A percentile compares a stretch with the other conserved stretches of the same genome.
phyloP scores from a whole-genome alignment of 2,888 invertebrate species.

The Peribatodes rhomboidaria region DNA sequence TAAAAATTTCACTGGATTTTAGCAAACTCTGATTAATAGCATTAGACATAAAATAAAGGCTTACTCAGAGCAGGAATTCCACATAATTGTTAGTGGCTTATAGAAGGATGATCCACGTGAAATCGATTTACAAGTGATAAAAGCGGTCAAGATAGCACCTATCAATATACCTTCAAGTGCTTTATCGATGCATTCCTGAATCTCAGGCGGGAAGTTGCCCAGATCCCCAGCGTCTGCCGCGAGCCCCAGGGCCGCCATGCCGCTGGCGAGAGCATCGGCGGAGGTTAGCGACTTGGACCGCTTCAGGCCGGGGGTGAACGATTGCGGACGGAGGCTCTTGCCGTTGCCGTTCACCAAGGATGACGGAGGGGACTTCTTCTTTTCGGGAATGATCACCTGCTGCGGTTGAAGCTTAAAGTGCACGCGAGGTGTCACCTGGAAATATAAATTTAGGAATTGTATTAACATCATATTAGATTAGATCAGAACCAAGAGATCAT shows the following conservation, averaged over 20 bases:
- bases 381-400: conserved; percentile 74
- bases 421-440: conserved; percentile 84
- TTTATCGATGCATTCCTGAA: conserved; percentile 91
- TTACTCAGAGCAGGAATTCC: no score
- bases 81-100: no score
- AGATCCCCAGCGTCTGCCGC: conserved; percentile 92
- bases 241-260: conserved; percentile 89
- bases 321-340: conserved; percentile 77
- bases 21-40: no score
- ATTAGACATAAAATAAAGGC: no score
- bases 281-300: conserved; percentile 94
- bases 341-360: conserved; percentile 79
- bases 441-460: conserved; percentile 40
- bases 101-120: no score
- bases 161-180: conserved; percentile 88
- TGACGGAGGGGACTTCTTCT: conserved; percentile 80
- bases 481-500: neutral
- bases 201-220: conserved; percentile 90
- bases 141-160: neutral
- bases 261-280: conserved; percentile 90
- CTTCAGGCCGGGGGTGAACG: conserved; percentile 87
- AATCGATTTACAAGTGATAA: neutral
- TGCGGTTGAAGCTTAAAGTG: conserved; percentile 86
- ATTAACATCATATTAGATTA: conserved; percentile 23
- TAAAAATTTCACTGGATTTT: no score